Conservation (phyloP, 2,113 vertebrate genomes). For the Callocephalon fimbriatum region DNA sequence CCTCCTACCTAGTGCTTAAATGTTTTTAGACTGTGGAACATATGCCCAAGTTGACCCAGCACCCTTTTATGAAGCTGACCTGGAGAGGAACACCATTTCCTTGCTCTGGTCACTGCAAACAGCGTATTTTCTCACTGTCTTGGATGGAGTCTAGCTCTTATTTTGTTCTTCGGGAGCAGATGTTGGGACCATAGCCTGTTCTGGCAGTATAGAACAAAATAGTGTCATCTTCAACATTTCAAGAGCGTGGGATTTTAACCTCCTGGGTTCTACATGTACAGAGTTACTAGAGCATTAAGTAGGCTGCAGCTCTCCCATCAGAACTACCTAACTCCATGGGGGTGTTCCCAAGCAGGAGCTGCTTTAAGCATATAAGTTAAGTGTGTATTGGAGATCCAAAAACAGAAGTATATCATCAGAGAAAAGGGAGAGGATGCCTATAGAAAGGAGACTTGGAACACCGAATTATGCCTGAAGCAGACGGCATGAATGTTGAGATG, state of each 20-base stretch:
- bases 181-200: neutral
- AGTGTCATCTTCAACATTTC: accelerated
- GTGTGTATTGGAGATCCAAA: neutral
- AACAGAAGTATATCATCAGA: neutral
- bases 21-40: neutral
- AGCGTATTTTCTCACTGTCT: neutral
- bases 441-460: neutral
- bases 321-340: neutral
- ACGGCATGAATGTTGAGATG: neutral
- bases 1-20: neutral
- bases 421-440: neutral
- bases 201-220: neutral
- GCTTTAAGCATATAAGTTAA: neutral
- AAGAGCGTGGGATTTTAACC: neutral
- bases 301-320: neutral
- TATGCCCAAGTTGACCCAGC: neutral
- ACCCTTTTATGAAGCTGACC: neutral
- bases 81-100: neutral
- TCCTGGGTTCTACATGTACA: neutral
- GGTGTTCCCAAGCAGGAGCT: neutral
- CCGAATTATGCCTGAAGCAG: neutral
- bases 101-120: neutral
- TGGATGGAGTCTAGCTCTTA: neutral
- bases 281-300: neutral
- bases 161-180: neutral